These are phyloP conservation scores for Pseudomyrmex gracilis DNA, from an alignment of 1,140 invertebrate species.

Conservation along the genomic window DNA sequence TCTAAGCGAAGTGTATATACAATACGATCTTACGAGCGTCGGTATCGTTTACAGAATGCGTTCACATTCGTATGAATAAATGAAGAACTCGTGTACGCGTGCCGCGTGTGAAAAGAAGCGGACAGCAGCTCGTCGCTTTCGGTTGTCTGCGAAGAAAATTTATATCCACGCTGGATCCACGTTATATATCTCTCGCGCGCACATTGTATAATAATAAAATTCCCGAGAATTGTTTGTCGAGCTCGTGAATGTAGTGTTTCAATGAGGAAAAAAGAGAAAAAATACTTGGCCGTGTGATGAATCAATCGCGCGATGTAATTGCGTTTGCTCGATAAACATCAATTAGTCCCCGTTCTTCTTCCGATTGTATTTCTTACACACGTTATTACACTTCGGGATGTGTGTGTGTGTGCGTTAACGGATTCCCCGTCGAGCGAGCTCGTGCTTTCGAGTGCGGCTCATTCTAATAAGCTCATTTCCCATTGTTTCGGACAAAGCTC, in stretches of 20 bases:
- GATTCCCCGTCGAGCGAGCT: neutral
- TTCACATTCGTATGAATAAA: slow-evolving; percentile 50
- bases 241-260: neutral
- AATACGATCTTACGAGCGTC: slow-evolving; percentile 5
- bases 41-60: neutral
- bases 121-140: slow-evolving; percentile 19
- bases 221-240: neutral
- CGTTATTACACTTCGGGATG: neutral
- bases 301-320: too few species aligned
- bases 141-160: slow-evolving; percentile 62
- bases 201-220: slow-evolving; percentile 37
- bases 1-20: neutral
- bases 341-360: too few species aligned
- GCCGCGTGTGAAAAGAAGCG: slow-evolving; percentile 1
- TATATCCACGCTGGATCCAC: slow-evolving; percentile 44
- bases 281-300: too few species aligned
- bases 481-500: neutral
- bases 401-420: neutral
- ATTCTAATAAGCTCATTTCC: slow-evolving; percentile 13
- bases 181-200: slow-evolving; percentile 22
- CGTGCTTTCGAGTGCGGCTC: neutral
- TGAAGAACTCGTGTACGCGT: neutral
- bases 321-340: too few species aligned
- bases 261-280: slow-evolving; percentile 9
- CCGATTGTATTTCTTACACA: too few species aligned